Conservation (phyloP, 2,888 invertebrate genomes). For the Margaritifera margaritifera region DNA sequence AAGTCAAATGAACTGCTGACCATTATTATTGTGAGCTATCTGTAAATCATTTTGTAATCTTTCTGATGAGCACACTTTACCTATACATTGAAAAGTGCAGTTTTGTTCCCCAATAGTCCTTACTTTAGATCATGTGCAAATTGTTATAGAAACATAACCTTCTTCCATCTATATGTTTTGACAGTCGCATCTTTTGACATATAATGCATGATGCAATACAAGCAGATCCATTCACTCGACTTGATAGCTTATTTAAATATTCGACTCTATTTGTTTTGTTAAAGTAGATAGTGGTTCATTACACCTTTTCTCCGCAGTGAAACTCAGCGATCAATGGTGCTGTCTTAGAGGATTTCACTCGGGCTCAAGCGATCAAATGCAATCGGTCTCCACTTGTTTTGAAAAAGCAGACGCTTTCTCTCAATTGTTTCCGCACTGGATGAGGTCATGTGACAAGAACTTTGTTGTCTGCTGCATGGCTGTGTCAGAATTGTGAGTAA, state of each 20-base stretch:
- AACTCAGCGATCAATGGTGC: conserved; percentile 14
- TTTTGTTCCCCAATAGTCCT: too few species aligned
- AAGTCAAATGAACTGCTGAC: too few species aligned
- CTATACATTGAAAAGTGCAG: too few species aligned
- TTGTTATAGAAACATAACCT: too few species aligned
- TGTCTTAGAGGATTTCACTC: conserved; percentile 27
- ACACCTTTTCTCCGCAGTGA: not conserved
- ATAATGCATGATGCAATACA: too few species aligned
- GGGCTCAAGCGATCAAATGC: conserved; percentile 12
- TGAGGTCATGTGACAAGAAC: conserved; percentile 19
- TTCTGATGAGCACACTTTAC: too few species aligned
- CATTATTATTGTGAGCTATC: too few species aligned
- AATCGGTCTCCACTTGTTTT: conserved; percentile 24
- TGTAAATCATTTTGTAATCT: too few species aligned
- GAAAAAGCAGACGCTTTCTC: conserved; percentile 20
- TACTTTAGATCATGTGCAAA: too few species aligned
- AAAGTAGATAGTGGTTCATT: not conserved
- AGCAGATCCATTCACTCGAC: not conserved
- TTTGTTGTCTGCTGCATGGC: conserved; percentile 35
- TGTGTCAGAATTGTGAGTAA: conserved; percentile 27
- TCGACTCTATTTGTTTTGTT: conserved; percentile 6
- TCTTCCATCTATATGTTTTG: too few species aligned
- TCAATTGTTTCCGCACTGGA: conserved; percentile 15
- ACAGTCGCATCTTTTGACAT: too few species aligned
- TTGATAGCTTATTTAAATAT: conserved; percentile 2